Evolutionary conservation across 2,113 vertebrate species (phyloP), one percentile per base, ranked within the genome.

Genomic region (Cercopithecus mona): DNA sequence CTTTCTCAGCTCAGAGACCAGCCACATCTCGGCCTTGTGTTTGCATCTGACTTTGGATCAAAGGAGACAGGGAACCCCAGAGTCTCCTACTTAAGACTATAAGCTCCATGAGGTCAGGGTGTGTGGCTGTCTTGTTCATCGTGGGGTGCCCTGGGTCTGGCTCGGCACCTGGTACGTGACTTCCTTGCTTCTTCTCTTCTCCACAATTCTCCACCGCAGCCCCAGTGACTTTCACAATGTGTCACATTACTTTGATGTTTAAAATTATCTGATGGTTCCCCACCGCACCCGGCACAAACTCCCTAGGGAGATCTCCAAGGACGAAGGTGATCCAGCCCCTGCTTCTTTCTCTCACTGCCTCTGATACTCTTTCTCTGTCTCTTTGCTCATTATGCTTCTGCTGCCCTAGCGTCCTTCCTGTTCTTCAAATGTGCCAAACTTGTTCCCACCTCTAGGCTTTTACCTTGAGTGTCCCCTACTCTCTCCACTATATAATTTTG

Each of bases 381-480:
- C 23, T 38, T 55, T 50, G 30, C 16, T 55, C 17, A 20, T 52
- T 38, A 27, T 18, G 12, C 9, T 13, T 78, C 27, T 8, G 10
- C 30, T 45, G 13, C 14, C 13, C 80, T 57, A 30, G 30, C 38
- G 38, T 50, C 83, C 20, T 40, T 90, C 43, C 55, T 81, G 55
- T 38, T 75, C 70, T 48, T 78, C 35, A 83, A n/a, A 70, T 8
- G 35, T 43, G 17, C 30, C 12, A 43, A 90, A n/a, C 18, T 52
- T 35, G 5, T 70, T 38, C 32, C n/a, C 23, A 64, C 32, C 23
- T 43, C 40, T 48, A 30, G 55, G 59, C 12, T 30, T n/a, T 59
- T 0, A 2, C 12, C 45, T 66, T 35, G 14, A 32, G 32, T 6
- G 3, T 23, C 30, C 2, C 30, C 40, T 23, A 6, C n/a, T 75